A percentile compares a stretch with the other conserved stretches of the same genome.
These are phyloP conservation scores for Apodemia zela DNA, from an alignment of 2,888 invertebrate genomes.

Conservation along the genomic window DNA sequence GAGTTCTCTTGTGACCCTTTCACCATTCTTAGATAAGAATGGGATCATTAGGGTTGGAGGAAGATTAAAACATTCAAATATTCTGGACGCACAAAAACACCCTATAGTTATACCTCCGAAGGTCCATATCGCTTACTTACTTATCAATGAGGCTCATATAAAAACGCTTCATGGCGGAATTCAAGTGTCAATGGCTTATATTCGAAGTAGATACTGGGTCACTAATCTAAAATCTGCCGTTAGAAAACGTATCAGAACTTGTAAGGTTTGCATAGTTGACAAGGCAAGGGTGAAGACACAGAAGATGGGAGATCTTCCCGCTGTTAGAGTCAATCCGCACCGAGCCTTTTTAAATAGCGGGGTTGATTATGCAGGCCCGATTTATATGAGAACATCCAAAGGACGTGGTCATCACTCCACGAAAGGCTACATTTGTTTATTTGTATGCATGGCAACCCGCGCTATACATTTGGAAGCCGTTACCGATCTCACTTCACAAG, in stretches of 20 bases:
- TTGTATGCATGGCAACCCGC: constrained; percentile 1
- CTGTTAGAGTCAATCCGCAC: constrained; percentile 20
- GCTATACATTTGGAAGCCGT: constrained; percentile 10
- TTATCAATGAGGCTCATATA: constrained; percentile 25
- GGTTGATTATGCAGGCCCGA: constrained; percentile 28
- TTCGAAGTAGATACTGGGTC: constrained; percentile 26
- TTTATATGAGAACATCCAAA: constrained; percentile 23
- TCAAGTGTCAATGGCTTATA: constrained; percentile 24
- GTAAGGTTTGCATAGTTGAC: constrained; percentile 20
- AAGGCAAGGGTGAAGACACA: constrained; percentile 21
- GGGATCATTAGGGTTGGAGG: constrained; percentile 28
- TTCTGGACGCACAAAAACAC: constrained; percentile 23
- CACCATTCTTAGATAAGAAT: constrained; percentile 25
- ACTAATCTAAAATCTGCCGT: constrained; percentile 19
- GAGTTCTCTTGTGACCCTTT: constrained; percentile 20
- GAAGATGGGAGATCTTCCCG: constrained; percentile 26
- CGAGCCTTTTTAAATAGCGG: constrained; percentile 24
- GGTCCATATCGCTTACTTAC: constrained; percentile 22
- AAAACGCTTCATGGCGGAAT: constrained; percentile 23
- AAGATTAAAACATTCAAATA: constrained; percentile 23
- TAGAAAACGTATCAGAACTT: constrained; percentile 21
- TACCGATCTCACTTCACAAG: neutral
- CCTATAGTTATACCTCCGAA: constrained; percentile 28
- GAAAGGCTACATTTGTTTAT: constrained; percentile 34
- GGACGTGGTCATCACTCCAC: constrained; percentile 26